Conservation (phyloP, 2,888 invertebrate species). For the Lepidocyrtinus sp. region DNA sequence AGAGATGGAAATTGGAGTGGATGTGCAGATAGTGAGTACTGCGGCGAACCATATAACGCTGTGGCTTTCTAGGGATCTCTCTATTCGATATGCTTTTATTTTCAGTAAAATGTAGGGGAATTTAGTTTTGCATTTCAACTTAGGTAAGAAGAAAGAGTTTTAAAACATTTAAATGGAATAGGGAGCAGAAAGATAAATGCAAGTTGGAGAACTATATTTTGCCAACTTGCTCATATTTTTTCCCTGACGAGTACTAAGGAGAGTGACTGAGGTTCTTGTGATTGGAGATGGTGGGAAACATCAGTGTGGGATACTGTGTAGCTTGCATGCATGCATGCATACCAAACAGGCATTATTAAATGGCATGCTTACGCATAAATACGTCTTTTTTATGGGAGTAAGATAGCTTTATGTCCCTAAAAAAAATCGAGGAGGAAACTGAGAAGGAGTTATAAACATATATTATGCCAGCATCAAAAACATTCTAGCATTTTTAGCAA, state of each 20-base stretch:
- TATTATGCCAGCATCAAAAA: conserved; percentile 27
- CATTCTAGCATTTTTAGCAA: conserved; percentile 1
- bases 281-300: too few relatives aligned
- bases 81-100: neutral
- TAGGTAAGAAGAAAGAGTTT: neutral
- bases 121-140: conserved; percentile 6
- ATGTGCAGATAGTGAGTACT: conserved; percentile 1
- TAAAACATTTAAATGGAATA: too few relatives aligned
- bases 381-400: conserved; percentile 39
- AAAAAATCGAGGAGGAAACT: neutral
- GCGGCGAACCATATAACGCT: conserved; percentile 8
- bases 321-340: conserved; percentile 14
- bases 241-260: too few relatives aligned
- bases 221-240: conserved; percentile 9
- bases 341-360: conserved; percentile 18
- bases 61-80: neutral
- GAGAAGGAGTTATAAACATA: neutral
- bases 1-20: conserved; percentile 31
- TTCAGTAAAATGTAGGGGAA: too few relatives aligned
- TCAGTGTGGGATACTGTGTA: too few relatives aligned
- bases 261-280: too few relatives aligned
- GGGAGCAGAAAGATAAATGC: conserved; percentile 12
- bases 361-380: conserved; percentile 53
- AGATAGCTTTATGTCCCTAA: conserved; percentile 44
- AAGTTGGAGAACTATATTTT: conserved; percentile 18